Percentiles rank a stretch among this genome's conserved stretches.
These are phyloP conservation scores for Megaleporinus macrocephalus DNA, from an alignment of 2,113 vertebrate genomes.

Conservation along the genomic window DNA sequence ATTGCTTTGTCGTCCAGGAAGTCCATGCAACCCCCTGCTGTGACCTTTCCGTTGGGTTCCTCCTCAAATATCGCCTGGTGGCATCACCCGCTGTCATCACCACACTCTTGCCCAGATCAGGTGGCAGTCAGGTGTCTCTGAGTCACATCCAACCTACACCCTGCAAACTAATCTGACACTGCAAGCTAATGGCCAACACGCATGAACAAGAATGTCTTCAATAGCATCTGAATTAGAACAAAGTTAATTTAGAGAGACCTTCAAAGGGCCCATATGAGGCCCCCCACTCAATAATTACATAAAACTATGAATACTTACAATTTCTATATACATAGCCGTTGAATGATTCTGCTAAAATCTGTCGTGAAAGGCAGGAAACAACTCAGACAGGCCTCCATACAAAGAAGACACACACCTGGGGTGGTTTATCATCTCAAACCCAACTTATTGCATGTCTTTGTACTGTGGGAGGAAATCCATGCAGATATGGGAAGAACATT, in stretches of 20 bases:
- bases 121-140: constrained; percentile 51
- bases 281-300: no score
- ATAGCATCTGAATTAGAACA: constrained; percentile 34
- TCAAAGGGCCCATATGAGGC: not conserved
- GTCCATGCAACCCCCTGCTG: constrained; percentile 10
- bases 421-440: no score
- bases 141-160: constrained; percentile 25
- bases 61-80: constrained; percentile 71
- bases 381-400: no score
- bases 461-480: no score
- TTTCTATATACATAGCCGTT: no score
- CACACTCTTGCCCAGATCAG: constrained; percentile 62
- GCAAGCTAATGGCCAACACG: constrained; percentile 34
- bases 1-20: not conserved
- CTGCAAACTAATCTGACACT: constrained; percentile 37
- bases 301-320: no score
- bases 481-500: no score
- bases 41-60: constrained; percentile 35
- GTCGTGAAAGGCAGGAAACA: no score
- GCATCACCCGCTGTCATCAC: constrained; percentile 70
- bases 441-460: no score
- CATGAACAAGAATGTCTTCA: constrained; percentile 25
- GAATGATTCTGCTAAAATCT: no score
- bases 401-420: no score
- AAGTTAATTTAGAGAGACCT: not conserved